Conservation (phyloP, 2,888 invertebrate genomes). For the Dynastes hyllus region DNA sequence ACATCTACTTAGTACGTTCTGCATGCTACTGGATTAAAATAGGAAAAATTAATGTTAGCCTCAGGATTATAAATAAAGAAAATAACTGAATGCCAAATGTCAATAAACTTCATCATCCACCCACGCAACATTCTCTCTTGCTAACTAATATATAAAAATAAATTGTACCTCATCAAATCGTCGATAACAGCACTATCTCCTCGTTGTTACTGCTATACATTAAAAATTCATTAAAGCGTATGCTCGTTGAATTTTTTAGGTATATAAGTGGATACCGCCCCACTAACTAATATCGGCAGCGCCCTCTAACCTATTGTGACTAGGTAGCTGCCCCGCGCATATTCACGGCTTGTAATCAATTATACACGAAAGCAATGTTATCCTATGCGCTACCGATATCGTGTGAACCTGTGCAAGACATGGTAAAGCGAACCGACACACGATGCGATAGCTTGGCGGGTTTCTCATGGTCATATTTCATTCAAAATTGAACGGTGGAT, state of each 20-base stretch:
- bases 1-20: no score
- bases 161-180: no score
- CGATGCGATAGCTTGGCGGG: neutral
- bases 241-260: conserved; percentile 8
- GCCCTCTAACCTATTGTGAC: neutral
- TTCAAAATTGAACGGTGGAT: neutral
- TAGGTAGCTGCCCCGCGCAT: no score
- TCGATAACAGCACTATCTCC: no score
- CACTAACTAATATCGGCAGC: neutral
- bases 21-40: no score
- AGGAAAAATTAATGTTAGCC: no score
- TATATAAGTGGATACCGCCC: neutral
- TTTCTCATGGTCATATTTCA: conserved; percentile 20
- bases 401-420: neutral
- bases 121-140: no score
- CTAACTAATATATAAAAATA: no score
- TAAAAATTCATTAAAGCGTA: conserved; percentile 4
- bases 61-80: no score
- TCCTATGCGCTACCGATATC: neutral
- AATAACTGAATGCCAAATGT: no score
- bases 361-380: conserved; percentile 2
- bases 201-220: neutral
- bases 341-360: neutral
- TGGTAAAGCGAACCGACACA: neutral
- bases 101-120: no score